These are phyloP conservation scores for Microplitis manilae DNA, from an alignment of 2,888 invertebrate species.

Conservation along the genomic window DNA sequence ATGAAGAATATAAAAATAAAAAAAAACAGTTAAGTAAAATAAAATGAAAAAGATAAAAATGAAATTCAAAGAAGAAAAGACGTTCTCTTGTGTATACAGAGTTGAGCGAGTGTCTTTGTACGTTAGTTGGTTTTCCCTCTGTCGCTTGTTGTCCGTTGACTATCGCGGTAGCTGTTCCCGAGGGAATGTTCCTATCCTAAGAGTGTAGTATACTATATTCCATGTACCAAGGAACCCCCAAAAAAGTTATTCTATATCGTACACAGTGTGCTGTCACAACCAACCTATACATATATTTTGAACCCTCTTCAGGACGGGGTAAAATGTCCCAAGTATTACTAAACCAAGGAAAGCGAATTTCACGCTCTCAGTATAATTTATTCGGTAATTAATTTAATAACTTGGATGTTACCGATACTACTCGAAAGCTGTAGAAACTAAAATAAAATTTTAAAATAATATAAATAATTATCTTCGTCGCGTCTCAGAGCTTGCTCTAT, in stretches of 20 bases:
- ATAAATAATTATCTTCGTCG: too few relatives aligned
- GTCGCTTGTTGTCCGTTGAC: constrained; percentile 18
- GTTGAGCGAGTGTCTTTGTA: constrained; percentile 11
- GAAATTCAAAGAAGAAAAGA: constrained; percentile 10
- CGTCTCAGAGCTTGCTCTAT: not conserved
- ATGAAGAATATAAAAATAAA: not conserved
- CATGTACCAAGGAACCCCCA: constrained; percentile 6
- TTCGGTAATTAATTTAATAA: constrained; percentile 36
- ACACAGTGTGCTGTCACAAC: constrained; percentile 14
- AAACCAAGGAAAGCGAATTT: constrained; percentile 35
- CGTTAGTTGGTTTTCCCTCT: constrained; percentile 2
- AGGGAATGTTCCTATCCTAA: constrained; percentile 4
- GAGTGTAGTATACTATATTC: not conserved
- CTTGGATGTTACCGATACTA: constrained; percentile 15
- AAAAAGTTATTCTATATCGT: constrained; percentile 25
- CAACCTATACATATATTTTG: not conserved
- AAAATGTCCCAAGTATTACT: constrained; percentile 34
- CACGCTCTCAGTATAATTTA: constrained; percentile 35
- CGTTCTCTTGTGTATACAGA: constrained; percentile 22
- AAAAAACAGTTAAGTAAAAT: not conserved
- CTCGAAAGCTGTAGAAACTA: constrained; percentile 5
- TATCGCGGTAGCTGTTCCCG: constrained; percentile 19
- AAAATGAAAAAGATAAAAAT: constrained; percentile 11
- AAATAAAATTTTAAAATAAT: not conserved
- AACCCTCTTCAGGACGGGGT: constrained; percentile 20